Percentiles rank a stretch among this genome's conserved stretches.
Evolutionary conservation across 2,797 vertebrate species (phyloP).

Genomic region (Acanthurus leucopareius): DNA sequence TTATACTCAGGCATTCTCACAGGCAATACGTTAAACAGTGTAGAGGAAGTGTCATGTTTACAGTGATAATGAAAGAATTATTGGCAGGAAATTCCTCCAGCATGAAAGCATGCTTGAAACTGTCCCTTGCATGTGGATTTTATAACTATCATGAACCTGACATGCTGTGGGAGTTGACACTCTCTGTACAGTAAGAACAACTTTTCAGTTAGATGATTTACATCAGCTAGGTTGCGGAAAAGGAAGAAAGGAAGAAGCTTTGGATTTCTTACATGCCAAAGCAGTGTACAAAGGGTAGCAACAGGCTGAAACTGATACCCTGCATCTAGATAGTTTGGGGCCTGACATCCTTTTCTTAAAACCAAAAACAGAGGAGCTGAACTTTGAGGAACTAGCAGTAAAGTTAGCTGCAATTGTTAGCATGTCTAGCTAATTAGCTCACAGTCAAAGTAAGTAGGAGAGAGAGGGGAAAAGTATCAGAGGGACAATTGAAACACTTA

Average conservation of each 20-base stretch:
- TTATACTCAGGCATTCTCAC: constrained; percentile 3
- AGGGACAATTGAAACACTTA: too few species aligned
- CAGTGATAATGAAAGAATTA: constrained; percentile 48
- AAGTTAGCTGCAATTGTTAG: neutral
- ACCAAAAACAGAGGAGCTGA: neutral
- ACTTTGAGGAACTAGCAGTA: neutral
- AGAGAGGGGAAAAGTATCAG: neutral
- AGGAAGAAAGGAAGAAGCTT: neutral
- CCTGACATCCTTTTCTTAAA: neutral
- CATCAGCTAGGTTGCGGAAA: neutral
- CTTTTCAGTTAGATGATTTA: constrained; percentile 15
- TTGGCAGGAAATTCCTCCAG: constrained; percentile 40
- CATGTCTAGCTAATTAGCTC: neutral
- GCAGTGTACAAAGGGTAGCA: neutral
- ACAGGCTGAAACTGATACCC: neutral
- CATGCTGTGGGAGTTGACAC: constrained; percentile 10
- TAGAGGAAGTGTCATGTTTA: constrained; percentile 39
- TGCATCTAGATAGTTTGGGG: neutral
- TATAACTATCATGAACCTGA: constrained; percentile 44
- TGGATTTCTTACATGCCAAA: neutral
- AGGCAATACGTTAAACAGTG: constrained; percentile 29
- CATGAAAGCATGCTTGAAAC: constrained; percentile 40
- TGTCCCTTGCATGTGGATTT: constrained; percentile 31
- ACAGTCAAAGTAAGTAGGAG: neutral
- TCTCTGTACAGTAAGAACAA: neutral